Conservation (phyloP, 1,140 invertebrate species). For the Whitmania pigra region DNA sequence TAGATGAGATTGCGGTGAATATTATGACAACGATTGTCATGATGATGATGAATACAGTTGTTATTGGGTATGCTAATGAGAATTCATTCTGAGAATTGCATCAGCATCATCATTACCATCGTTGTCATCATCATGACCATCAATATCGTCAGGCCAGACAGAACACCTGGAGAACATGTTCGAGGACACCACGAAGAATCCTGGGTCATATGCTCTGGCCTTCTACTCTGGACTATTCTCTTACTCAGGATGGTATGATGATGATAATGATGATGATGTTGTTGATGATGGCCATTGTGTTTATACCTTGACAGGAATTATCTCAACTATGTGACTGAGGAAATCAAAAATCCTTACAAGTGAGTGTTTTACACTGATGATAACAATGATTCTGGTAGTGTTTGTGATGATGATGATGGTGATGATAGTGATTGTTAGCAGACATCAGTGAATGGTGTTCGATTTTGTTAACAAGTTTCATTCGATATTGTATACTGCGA, state of each 20-base stretch:
- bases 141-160: constrained; percentile 29
- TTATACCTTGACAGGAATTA: constrained; percentile 62
- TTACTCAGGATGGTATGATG: constrained; percentile 42
- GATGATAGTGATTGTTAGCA: background rate
- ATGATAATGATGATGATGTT: constrained; percentile 6
- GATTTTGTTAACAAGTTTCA: too few relatives aligned
- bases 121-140: constrained; percentile 37
- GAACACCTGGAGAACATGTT: constrained; percentile 34
- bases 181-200: constrained; percentile 31
- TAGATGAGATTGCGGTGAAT: background rate
- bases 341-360: constrained; percentile 87
- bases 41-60: background rate
- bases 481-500: too few relatives aligned
- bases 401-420: background rate
- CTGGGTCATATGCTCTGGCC: constrained; percentile 33
- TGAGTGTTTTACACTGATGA: constrained; percentile 37
- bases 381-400: background rate
- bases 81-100: too few relatives aligned
- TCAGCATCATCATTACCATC: too few relatives aligned
- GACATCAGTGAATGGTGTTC: too few relatives aligned
- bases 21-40: background rate
- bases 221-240: constrained; percentile 41
- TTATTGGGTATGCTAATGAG: too few relatives aligned
- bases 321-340: constrained; percentile 94
- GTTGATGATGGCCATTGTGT: background rate